Evolutionary conservation across 2,888 invertebrate species (phyloP), one percentile per base, ranked within the genome.

Genomic region (Folsomia candida): DNA sequence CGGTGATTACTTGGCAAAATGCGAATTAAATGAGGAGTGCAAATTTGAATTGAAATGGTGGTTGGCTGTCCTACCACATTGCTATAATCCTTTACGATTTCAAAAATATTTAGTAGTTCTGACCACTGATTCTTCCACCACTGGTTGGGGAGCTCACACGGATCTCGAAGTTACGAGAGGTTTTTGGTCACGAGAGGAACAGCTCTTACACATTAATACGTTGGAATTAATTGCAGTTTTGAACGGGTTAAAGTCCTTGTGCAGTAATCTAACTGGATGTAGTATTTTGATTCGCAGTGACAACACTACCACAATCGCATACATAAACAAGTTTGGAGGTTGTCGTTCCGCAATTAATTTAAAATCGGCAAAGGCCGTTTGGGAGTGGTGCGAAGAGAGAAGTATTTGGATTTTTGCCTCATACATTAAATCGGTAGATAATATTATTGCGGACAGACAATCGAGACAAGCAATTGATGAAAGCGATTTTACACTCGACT

Each of bases 311-410:
- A 71, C 75, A 1, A 71, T 75, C 26, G 27, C 70, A 1, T 75
- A 72, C 51, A 67, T 75, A 20, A 72, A 72, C 63, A 59, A 57
- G 26, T 37, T 65, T 1, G 75, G 75, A 28, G 73, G 75, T 4
- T 61, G 68, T 18, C 29, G 61, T 18, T 68, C 68, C 14, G 11
- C 2, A 0, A 9, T 37, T 37, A 37, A 27, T 2, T 59, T 47
- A 6, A 57, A 59, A 3, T 26, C 4, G n/a, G 69, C 75, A 0
- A 60, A 58, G 18, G 20, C 26, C 2, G 62, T 75, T 1, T 75
- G 73, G 73, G 1, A 61, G n/a, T 69, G 24, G 24, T 71, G 69
- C 27, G 68, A 69, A 25, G 18, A 29, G 24, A 18, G 26, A 51
- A 2, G 24, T 14, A n/a, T 63, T n/a, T 72, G 58, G 24, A n/a